These are phyloP conservation scores for Temnothorax nylanderi DNA, from an alignment of 1,140 invertebrate species.

Conservation along the genomic window DNA sequence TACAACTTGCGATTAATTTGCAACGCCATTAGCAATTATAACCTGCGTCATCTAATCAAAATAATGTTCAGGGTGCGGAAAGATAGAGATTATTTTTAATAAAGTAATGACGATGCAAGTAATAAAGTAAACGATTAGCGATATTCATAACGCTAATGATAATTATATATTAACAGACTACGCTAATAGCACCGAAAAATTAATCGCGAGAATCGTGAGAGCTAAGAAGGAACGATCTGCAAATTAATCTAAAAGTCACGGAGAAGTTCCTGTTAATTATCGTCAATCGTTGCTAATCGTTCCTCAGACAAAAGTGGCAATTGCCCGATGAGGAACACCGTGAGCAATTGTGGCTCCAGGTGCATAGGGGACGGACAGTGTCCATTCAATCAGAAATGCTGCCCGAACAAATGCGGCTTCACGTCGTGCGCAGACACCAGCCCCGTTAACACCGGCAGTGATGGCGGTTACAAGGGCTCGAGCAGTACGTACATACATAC, in stretches of 20 bases:
- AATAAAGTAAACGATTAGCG: background rate
- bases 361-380: slow-evolving; percentile 89
- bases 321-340: slow-evolving; percentile 88
- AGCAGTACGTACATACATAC: slow-evolving; percentile 61
- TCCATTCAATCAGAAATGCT: slow-evolving; percentile 88
- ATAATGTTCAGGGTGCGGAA: background rate
- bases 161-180: background rate
- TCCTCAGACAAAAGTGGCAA: slow-evolving; percentile 80
- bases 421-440: slow-evolving; percentile 88
- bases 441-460: slow-evolving; percentile 79
- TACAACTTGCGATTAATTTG: background rate
- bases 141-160: background rate
- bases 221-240: background rate
- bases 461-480: slow-evolving; percentile 77
- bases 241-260: background rate
- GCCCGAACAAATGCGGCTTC: slow-evolving; percentile 89
- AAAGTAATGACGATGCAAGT: background rate
- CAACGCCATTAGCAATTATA: background rate
- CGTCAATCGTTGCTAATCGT: background rate
- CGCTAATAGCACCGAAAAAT: background rate
- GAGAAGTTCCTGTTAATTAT: background rate
- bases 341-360: slow-evolving; percentile 88
- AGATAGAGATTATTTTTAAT: background rate
- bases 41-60: background rate
- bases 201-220: background rate